A percentile compares a stretch with the other conserved stretches of the same genome.
These are phyloP conservation scores for Syngnathus rostellatus DNA, from an alignment of 2,797 vertebrate species.

Conservation along the genomic window DNA sequence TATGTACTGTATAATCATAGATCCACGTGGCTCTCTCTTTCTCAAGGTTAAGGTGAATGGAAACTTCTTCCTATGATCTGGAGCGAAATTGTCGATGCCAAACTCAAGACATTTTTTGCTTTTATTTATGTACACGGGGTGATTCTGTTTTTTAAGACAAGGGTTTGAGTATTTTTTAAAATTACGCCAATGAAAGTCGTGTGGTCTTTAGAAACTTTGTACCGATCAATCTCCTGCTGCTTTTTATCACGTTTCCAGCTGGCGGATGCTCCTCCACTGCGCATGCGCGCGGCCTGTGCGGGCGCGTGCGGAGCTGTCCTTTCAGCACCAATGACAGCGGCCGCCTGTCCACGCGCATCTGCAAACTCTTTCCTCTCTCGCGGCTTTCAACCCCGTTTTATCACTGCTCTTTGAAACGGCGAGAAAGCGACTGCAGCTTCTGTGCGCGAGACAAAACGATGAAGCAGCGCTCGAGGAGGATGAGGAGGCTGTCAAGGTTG, in stretches of 20 bases:
- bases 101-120: slow-evolving; percentile 14
- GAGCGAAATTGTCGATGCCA: slow-evolving; percentile 36
- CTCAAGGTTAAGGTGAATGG: neutral
- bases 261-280: slow-evolving; percentile 13
- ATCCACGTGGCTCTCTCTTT: slow-evolving; percentile 14
- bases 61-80: slow-evolving; percentile 16
- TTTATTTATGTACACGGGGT: neutral
- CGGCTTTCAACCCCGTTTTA: slow-evolving; percentile 26
- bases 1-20: neutral
- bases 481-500: slow-evolving; percentile 63
- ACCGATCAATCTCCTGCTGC: neutral
- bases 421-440: slow-evolving; percentile 7
- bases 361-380: slow-evolving; percentile 6
- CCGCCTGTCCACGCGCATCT: slow-evolving; percentile 39
- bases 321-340: slow-evolving; percentile 67
- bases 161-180: too few species aligned
- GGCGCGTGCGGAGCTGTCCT: slow-evolving; percentile 66
- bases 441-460: slow-evolving; percentile 27
- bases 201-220: slow-evolving; percentile 1
- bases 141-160: neutral
- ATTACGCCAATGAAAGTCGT: neutral
- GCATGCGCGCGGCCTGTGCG: slow-evolving; percentile 29
- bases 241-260: slow-evolving; percentile 4
- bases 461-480: slow-evolving; percentile 44
- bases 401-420: slow-evolving; percentile 20